Base-by-base conservation (phyloP, 2,113 vertebrate species). In the Haemorhous mexicanus region DNA sequence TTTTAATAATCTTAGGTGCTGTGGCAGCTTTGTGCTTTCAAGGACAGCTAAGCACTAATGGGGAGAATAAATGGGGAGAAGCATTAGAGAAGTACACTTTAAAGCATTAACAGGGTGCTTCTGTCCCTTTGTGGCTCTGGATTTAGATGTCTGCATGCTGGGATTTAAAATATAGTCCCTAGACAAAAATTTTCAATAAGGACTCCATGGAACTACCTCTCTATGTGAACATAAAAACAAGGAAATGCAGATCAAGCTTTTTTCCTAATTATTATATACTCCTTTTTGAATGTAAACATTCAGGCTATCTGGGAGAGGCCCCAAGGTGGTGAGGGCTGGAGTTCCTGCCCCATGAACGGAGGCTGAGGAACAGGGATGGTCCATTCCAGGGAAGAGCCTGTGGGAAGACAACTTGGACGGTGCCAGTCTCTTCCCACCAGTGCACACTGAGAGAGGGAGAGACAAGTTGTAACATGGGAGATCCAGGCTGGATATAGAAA, bases 341-440 rank as follows among this genome's bases (percentile, higher is more conserved):
- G 21, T 6, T 85, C 23, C 46, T 61, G 50, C 22, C 39, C 62
- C 4, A 1, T 19, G 16, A 64, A 41, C 0, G 0, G 88, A 61
- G 28, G n/a, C 16, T 75, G 62, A 70, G 52, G 58, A 17, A 35
- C 1, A 13, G 16, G n/a, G 16, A 35, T 14, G 23, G 21, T 44
- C 32, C 58, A 21, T 44, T 17, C 28, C 7, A 4, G 27, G 33
- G 12, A 70, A 62, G 4, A 66, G 20, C 33, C 55, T 44, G 3
- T 5, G 3, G 13, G 21, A 47, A 59, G 11, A 26, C 0, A 4
- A 13, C 30, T 35, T 59, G 46, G 53, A 44, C 0, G 3, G 16
- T 27, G 26, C 11, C 20, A 46, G 30, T 8, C 19, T 64, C 50
- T 59, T 59, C 41, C 37, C 22, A 88, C 30, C 16, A n/a, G 17